These are phyloP conservation scores for Papilio xuthus DNA, from an alignment of 1,140 invertebrate genomes.

Conservation along the genomic window DNA sequence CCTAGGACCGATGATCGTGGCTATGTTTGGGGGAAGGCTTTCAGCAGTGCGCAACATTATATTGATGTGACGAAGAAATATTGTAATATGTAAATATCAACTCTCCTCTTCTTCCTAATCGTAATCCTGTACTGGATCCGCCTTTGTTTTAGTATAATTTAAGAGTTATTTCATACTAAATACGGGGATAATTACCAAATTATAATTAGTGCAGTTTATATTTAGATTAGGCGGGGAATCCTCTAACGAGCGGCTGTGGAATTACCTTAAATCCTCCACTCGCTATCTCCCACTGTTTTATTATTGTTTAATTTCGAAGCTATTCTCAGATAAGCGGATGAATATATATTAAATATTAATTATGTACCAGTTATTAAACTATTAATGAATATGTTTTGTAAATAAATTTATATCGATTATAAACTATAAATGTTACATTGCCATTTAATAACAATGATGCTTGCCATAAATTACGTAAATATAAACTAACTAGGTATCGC, in stretches of 20 bases:
- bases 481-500: too few relatives aligned
- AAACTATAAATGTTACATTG: too few relatives aligned
- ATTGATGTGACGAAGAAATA: too few relatives aligned
- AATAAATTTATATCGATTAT: neutral
- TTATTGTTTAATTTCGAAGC: constrained; percentile 21
- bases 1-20: too few relatives aligned
- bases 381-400: neutral
- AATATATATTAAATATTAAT: neutral
- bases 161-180: neutral
- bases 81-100: neutral
- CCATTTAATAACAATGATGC: too few relatives aligned
- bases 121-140: neutral
- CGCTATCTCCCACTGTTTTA: constrained; percentile 25
- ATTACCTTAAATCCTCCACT: constrained; percentile 6
- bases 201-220: constrained; percentile 19
- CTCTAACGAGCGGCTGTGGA: constrained; percentile 10
- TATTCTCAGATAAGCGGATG: neutral
- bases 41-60: too few relatives aligned
- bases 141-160: neutral
- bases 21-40: too few relatives aligned
- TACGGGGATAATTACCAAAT: constrained; percentile 3
- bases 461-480: too few relatives aligned
- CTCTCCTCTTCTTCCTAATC: neutral
- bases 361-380: neutral
- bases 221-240: constrained; percentile 29